phyloP scores from a whole-genome alignment of 1,140 invertebrate genomes.

The Chlorops oryzae region DNA sequence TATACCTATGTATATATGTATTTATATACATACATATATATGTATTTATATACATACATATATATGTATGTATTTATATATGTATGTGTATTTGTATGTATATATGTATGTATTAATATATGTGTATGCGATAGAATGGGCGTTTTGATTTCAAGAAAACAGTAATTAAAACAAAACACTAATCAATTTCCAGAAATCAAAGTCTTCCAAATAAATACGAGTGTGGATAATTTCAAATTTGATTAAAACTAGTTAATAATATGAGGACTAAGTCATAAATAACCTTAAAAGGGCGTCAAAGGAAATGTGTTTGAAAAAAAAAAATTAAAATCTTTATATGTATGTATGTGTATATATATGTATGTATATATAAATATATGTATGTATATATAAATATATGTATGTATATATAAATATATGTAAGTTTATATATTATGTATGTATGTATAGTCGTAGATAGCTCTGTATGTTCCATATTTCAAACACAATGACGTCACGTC shows the following conservation, averaged over 20 bases:
- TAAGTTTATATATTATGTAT: constrained; percentile 41
- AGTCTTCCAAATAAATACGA: no score
- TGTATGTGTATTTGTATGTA: constrained; percentile 3
- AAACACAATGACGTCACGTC: constrained; percentile 24
- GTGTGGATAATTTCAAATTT: constrained; percentile 9
- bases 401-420: background rate
- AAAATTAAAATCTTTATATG: no score
- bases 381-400: background rate
- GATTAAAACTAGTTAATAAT: constrained; percentile 14
- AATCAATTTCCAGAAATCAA: constrained; percentile 8
- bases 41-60: constrained; percentile 32
- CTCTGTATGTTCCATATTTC: constrained; percentile 26
- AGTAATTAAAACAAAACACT: constrained; percentile 21
- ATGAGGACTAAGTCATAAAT: constrained; percentile 20
- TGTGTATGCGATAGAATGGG: constrained; percentile 6
- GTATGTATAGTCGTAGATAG: constrained; percentile 18
- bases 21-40: constrained; percentile 11
- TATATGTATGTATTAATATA: background rate
- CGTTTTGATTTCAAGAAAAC: constrained; percentile 3
- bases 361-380: background rate
- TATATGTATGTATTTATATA: constrained; percentile 22
- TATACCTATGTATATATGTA: background rate
- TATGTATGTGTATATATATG: constrained; percentile 38
- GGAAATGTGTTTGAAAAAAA: background rate
- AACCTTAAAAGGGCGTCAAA: constrained; percentile 19